A percentile compares a stretch with the other conserved stretches of the same genome.
Evolutionary conservation across 2,888 invertebrate species (phyloP).

Genomic region (Hipparchia semele): DNA sequence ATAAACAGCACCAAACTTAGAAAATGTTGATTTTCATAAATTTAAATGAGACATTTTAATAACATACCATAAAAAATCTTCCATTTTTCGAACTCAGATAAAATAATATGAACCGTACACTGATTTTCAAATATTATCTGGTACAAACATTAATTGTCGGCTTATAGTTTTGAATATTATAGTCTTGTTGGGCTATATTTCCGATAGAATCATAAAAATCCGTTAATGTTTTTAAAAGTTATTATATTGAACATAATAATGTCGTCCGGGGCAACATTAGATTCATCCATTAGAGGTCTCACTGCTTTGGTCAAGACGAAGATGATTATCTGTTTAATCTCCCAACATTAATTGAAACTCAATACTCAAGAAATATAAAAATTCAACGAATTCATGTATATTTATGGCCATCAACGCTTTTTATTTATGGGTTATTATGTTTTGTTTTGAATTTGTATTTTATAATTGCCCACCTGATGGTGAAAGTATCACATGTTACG

Average conservation of each 20-base stretch:
- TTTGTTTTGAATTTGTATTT: slow-evolving; percentile 26
- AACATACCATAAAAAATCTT: too few relatives aligned
- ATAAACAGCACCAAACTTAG: too few relatives aligned
- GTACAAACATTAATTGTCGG: too few relatives aligned
- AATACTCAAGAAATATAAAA: slow-evolving; percentile 42
- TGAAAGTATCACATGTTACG: slow-evolving; percentile 25
- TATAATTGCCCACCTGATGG: slow-evolving; percentile 23
- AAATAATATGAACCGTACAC: too few relatives aligned
- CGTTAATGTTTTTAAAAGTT: background rate
- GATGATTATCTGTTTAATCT: slow-evolving; percentile 42
- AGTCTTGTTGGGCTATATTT: too few relatives aligned
- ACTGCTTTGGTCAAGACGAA: slow-evolving; percentile 29
- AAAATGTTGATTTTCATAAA: too few relatives aligned
- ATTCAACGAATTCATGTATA: slow-evolving; percentile 41
- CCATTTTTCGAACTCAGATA: too few relatives aligned
- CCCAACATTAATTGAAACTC: slow-evolving; percentile 45
- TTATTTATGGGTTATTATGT: slow-evolving; percentile 27
- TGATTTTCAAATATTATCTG: too few relatives aligned
- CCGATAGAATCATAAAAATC: too few relatives aligned
- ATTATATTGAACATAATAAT: slow-evolving; percentile 4
- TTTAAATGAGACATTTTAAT: too few relatives aligned
- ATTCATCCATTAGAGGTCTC: slow-evolving; percentile 4
- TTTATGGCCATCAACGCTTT: slow-evolving; percentile 31
- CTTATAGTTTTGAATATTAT: too few relatives aligned
- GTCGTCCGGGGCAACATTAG: background rate